These are phyloP conservation scores for Drosophila willistoni DNA, from an alignment of 1,140 invertebrate species.

Conservation along the genomic window DNA sequence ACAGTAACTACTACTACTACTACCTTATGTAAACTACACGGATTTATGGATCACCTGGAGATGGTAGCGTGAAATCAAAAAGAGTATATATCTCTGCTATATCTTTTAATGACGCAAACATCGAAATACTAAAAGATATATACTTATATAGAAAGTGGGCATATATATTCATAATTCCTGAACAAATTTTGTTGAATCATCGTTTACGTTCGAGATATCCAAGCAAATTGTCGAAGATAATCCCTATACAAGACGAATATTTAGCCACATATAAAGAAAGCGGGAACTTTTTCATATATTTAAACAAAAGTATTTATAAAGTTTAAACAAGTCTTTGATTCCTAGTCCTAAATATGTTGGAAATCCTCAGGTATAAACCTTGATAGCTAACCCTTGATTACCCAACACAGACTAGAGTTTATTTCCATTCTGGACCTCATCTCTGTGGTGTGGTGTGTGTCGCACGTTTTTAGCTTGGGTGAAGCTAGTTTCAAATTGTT, in stretches of 20 bases:
- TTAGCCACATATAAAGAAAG: no score
- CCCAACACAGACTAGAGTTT: no score
- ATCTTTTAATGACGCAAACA: neutral
- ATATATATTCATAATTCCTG: no score
- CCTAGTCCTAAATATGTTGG: no score
- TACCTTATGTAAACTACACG: neutral
- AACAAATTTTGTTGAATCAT: neutral
- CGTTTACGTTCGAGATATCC: neutral
- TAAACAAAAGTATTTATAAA: no score
- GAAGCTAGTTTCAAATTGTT: slow-evolving; percentile 30
- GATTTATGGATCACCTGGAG: slow-evolving; percentile 9
- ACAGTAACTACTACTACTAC: slow-evolving; percentile 46
- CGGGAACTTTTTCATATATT: no score
- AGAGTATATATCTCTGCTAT: neutral
- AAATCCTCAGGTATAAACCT: no score
- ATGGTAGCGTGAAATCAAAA: slow-evolving; percentile 20
- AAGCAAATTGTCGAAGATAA: neutral
- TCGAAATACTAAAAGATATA: no score
- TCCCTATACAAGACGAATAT: neutral
- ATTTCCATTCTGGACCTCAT: neutral
- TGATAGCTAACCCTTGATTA: no score
- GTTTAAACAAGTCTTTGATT: no score
- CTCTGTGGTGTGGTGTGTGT: neutral
- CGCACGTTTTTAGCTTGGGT: neutral
- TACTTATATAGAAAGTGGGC: no score